Percentiles rank a stretch among this genome's conserved stretches.
Conservation (phyloP, 92 coral and sea anemone genomes). For the Heliopora coerulea region DNA sequence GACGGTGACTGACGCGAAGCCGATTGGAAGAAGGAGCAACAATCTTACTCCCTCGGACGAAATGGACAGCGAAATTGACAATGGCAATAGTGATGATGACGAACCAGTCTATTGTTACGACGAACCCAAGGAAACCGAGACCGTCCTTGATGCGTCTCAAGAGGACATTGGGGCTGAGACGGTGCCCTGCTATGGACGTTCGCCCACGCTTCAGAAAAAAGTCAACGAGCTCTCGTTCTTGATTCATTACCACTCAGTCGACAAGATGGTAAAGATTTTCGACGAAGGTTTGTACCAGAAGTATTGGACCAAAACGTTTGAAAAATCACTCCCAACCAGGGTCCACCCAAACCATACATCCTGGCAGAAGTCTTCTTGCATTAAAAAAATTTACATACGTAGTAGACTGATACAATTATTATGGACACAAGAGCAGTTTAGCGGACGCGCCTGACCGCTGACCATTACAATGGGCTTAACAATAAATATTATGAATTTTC, state of each 20-base stretch:
- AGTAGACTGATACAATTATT: too few relatives aligned
- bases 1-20: too few relatives aligned
- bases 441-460: too few relatives aligned
- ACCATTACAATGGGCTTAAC: too few relatives aligned
- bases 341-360: too few relatives aligned
- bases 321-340: too few relatives aligned
- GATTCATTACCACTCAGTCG: background rate
- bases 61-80: background rate
- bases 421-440: too few relatives aligned
- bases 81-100: background rate
- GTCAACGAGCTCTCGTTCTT: background rate
- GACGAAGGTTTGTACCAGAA: background rate
- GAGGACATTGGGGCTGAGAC: background rate
- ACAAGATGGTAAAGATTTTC: background rate
- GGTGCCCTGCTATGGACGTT: background rate
- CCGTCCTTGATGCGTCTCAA: background rate
- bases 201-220: conserved; percentile 7
- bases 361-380: too few relatives aligned
- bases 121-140: background rate
- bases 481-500: too few relatives aligned
- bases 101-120: background rate
- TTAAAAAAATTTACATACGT: too few relatives aligned
- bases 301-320: background rate
- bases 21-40: background rate
- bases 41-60: background rate